Percentiles rank a stretch among this genome's conserved stretches.
Evolutionary conservation across 2,888 invertebrate species (phyloP).

Genomic region (Cryptops parisi): DNA sequence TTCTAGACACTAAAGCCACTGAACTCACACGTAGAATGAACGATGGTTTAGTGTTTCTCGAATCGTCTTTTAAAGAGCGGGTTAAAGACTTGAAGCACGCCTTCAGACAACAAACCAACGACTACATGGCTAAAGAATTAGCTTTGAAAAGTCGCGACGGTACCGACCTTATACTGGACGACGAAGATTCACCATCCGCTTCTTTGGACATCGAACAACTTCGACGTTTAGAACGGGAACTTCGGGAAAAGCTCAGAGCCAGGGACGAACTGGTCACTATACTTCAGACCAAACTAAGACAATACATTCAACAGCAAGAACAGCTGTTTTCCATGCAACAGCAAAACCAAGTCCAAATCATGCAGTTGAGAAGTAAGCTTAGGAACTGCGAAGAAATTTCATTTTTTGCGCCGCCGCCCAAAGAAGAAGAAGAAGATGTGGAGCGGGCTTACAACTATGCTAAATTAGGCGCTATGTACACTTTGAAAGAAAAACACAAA

Average conservation of each 20-base stretch:
- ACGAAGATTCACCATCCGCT: background rate
- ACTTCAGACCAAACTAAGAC: background rate
- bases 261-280: background rate
- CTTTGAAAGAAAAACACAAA: background rate
- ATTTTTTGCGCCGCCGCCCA: background rate
- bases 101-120: too few species aligned
- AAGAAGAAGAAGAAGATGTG: background rate
- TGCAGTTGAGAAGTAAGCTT: background rate
- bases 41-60: too few species aligned
- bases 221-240: background rate
- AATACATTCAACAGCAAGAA: background rate
- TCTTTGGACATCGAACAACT: background rate
- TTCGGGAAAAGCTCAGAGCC: background rate
- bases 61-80: too few species aligned
- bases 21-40: too few species aligned
- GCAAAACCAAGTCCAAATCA: background rate
- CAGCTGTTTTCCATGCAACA: background rate
- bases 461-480: background rate
- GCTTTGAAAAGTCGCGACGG: too few species aligned
- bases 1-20: too few species aligned
- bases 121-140: too few species aligned
- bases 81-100: too few species aligned
- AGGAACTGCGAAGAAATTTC: background rate
- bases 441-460: background rate
- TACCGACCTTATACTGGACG: background rate